Conservation (phyloP, 2,888 invertebrate genomes). For the Epistrophella euchroma region DNA sequence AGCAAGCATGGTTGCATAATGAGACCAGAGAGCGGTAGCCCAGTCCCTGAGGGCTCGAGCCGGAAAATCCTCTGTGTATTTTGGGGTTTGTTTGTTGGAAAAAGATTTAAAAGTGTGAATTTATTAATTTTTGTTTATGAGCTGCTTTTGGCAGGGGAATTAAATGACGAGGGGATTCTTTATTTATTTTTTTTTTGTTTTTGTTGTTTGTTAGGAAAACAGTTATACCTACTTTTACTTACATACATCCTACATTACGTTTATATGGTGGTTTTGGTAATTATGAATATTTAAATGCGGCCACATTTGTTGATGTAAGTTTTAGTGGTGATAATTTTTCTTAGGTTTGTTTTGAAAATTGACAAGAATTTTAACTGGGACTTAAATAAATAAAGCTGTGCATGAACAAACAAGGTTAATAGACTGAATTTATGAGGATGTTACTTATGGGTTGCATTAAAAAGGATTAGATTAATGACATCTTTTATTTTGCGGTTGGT, state of each 20-base stretch:
- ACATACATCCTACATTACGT: background rate
- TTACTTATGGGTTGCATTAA: slow-evolving; percentile 6
- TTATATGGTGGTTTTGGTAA: background rate
- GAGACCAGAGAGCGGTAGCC: slow-evolving; percentile 8
- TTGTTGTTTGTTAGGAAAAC: slow-evolving; percentile 1
- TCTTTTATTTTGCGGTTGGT: background rate
- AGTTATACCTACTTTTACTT: background rate
- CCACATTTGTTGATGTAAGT: slow-evolving; percentile 61
- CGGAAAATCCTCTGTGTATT: slow-evolving; percentile 32
- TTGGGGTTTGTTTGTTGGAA: slow-evolving; percentile 56
- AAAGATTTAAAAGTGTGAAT: slow-evolving; percentile 75
- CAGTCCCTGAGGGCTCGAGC: background rate
- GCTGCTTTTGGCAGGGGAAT: slow-evolving; percentile 33
- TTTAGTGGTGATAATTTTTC: slow-evolving; percentile 38
- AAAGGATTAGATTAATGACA: background rate
- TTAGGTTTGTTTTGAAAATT: background rate
- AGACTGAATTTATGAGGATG: background rate
- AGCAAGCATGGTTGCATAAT: slow-evolving; percentile 37
- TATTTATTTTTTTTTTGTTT: slow-evolving; percentile 14
- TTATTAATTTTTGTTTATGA: slow-evolving; percentile 74
- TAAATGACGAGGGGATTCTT: slow-evolving; percentile 12
- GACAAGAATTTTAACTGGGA: background rate
- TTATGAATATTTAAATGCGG: slow-evolving; percentile 50
- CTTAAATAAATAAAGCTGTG: background rate
- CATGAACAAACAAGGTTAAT: background rate